Evolutionary conservation across 1,140 invertebrate genomes (phyloP), one percentile per base, ranked within the genome.

Genomic region (Portunus trituberculatus): DNA sequence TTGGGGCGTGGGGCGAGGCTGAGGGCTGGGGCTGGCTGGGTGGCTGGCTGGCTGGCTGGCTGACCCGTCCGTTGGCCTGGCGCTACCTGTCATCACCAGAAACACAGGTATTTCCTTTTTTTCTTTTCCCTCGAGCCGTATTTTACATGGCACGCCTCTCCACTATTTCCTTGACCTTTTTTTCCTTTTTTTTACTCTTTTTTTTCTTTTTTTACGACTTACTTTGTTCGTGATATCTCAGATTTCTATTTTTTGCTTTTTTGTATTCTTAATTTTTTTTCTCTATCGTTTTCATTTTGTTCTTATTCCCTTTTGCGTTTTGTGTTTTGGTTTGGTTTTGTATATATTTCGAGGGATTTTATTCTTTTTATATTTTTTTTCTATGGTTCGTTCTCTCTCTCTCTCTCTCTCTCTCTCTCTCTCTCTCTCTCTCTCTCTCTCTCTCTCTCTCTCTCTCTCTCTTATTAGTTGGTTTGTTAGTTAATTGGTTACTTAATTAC

Each of bases 341-440:
- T 10, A 12, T 59, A 59, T 59, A 59, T 20, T 59, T 59, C 52
- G 3, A 1, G 3, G 52, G 2, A 4, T 20, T 10, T 76, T 25
- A n/a, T 76, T 76, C 1, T 20, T 20, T 76, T 76, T 76, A 76
- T n/a, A 1, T 20, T n/a, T n/a, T 76, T 20, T 76, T 20, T n/a
- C 67, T 76, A 12, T 76, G 12, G 4, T 20, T 76, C 67, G 12
- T 25, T 76, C 67, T 76, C 67, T 76, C 67, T 76, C 67, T 76
- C 67, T 76, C 67, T 76, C 67, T 76, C 67, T 76, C 67, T 76
- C 67, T 76, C 67, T 76, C 67, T 76, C 67, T 76, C 67, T 76
- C 67, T 76, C 67, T 76, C 67, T 76, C 67, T 76, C 67, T 76
- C 59, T 25, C 59, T 76, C 59, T 25, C 59, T 76, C 59, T 76